These are phyloP conservation scores for Momotus momota DNA, from an alignment of 2,797 vertebrate species.

Conservation along the genomic window DNA sequence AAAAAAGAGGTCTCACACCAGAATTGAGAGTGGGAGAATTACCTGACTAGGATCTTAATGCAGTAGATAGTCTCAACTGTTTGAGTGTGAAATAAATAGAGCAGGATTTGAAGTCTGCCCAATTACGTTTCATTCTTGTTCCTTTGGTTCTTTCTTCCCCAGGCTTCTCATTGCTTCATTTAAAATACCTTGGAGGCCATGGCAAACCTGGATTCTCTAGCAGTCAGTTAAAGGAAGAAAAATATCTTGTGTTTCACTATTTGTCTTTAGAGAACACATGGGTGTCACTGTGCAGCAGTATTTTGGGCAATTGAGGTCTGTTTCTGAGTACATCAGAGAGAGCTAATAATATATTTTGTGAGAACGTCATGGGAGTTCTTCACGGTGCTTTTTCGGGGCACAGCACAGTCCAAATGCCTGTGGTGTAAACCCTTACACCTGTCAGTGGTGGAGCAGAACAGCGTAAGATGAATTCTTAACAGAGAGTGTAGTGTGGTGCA, in stretches of 20 bases:
- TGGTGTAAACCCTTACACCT: background rate
- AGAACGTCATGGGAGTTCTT: background rate
- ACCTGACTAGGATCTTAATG: background rate
- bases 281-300: background rate
- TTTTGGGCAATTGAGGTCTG: background rate
- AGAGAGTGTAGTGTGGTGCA: background rate
- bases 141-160: background rate
- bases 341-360: background rate
- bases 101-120: background rate
- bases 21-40: background rate
- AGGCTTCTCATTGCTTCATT: background rate
- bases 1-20: background rate
- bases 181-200: background rate
- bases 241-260: background rate
- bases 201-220: background rate
- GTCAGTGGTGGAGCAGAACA: background rate
- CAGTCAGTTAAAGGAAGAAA: background rate
- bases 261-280: background rate
- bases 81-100: background rate
- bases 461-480: background rate
- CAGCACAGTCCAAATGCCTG: background rate
- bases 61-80: background rate
- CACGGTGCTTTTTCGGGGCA: background rate
- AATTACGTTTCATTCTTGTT: background rate
- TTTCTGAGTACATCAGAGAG: background rate